Evolutionary conservation across 2,113 vertebrate species (phyloP).

Genomic region (Lepus europaeus): DNA sequence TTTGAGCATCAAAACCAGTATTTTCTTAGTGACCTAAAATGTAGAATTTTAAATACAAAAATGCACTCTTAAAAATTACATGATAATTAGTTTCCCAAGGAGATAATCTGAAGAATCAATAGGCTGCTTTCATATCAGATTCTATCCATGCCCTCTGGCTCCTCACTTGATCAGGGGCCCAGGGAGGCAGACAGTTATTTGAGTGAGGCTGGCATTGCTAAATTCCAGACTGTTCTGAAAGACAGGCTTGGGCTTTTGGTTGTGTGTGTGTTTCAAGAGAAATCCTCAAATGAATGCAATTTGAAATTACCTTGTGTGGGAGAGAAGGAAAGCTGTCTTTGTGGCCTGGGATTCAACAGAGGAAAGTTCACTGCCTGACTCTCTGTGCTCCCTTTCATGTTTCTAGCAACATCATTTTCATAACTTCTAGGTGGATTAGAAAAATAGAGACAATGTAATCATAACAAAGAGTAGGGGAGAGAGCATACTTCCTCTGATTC

Average conservation of each 20-base stretch:
- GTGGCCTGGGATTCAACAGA: background rate
- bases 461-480: background rate
- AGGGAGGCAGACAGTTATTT: slow-evolving; percentile 64
- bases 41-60: slow-evolving; percentile 74
- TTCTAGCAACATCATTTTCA: background rate
- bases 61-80: slow-evolving; percentile 71
- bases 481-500: background rate
- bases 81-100: slow-evolving; percentile 79
- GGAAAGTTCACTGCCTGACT: background rate
- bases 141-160: slow-evolving; percentile 71
- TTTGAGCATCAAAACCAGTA: slow-evolving; percentile 65
- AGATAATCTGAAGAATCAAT: slow-evolving; percentile 81
- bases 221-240: slow-evolving; percentile 78
- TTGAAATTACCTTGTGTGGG: slow-evolving; percentile 77
- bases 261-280: slow-evolving; percentile 79
- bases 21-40: slow-evolving; percentile 78
- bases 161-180: slow-evolving; percentile 75
- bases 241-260: slow-evolving; percentile 75
- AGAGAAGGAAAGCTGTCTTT: background rate
- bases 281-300: slow-evolving; percentile 78
- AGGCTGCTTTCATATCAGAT: slow-evolving; percentile 79
- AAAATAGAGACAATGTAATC: background rate
- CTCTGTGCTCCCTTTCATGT: background rate
- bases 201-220: slow-evolving; percentile 78
- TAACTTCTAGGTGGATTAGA: background rate